phyloP scores from a whole-genome alignment of 2,113 vertebrate species.

The Cricetomys ansorgei region DNA sequence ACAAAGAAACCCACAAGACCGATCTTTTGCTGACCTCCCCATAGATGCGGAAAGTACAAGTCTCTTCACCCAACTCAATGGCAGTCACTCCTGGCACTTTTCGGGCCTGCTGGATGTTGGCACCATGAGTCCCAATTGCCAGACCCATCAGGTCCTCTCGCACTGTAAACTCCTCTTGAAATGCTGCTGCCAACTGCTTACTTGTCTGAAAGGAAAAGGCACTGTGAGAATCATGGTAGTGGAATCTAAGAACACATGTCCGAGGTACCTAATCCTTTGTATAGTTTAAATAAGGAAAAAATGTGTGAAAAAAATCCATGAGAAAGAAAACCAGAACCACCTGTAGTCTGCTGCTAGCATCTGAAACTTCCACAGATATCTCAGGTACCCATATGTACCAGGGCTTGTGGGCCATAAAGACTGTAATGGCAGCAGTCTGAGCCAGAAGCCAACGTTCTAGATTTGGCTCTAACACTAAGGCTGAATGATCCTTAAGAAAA shows the following conservation, averaged over 20 bases:
- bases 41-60: slow-evolving; percentile 95
- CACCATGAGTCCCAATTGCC: slow-evolving; percentile 95
- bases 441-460: background rate
- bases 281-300: background rate
- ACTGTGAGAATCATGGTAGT: background rate
- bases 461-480: slow-evolving; percentile 4
- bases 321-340: background rate
- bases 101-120: slow-evolving; percentile 96
- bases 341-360: background rate
- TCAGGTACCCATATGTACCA: slow-evolving; percentile 14
- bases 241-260: background rate
- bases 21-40: slow-evolving; percentile 89
- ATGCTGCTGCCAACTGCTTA: slow-evolving; percentile 94
- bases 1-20: background rate
- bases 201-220: slow-evolving; percentile 88
- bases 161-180: slow-evolving; percentile 94
- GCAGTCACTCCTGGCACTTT: slow-evolving; percentile 94
- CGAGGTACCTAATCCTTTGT: background rate
- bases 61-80: slow-evolving; percentile 95
- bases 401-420: background rate
- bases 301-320: background rate
- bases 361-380: background rate
- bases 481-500: slow-evolving; percentile 8
- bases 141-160: slow-evolving; percentile 95
- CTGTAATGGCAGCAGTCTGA: background rate